phyloP scores from a whole-genome alignment of 2,888 invertebrate species.

The Chymomyza amoena region DNA sequence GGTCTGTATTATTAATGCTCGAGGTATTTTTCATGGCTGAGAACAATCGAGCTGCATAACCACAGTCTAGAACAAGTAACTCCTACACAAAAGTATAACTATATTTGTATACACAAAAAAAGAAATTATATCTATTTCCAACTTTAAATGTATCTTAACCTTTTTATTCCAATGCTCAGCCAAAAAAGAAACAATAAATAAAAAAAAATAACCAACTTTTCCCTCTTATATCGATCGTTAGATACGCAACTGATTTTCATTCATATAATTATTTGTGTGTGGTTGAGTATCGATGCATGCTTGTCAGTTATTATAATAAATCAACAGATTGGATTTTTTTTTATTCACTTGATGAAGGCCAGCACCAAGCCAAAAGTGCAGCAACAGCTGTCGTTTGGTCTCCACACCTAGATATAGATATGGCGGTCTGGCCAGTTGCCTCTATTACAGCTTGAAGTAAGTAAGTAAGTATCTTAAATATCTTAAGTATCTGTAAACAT shows the following conservation, averaged over 20 bases:
- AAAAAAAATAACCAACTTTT: too few species aligned
- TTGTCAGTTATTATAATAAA: background rate
- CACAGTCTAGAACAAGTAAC: too few species aligned
- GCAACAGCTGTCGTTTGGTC: constrained; percentile 18
- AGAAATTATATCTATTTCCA: too few species aligned
- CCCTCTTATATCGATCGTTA: too few species aligned
- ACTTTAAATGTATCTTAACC: too few species aligned
- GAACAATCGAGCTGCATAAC: too few species aligned
- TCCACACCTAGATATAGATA: background rate
- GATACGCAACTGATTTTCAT: background rate
- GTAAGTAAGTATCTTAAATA: background rate
- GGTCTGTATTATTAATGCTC: too few species aligned
- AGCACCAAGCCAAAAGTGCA: constrained; percentile 41
- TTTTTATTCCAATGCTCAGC: too few species aligned
- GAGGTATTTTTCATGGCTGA: too few species aligned
- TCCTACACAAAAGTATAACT: too few species aligned
- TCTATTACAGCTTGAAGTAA: background rate
- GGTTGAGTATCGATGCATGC: background rate
- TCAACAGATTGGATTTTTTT: background rate
- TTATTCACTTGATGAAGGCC: constrained; percentile 58
- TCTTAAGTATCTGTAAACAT: background rate
- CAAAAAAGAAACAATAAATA: too few species aligned
- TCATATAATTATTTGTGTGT: background rate
- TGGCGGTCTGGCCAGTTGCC: background rate
- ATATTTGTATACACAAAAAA: too few species aligned